Evolutionary conservation across 2,113 vertebrate genomes (phyloP).

Genomic region (Neotragus pygmaeus): DNA sequence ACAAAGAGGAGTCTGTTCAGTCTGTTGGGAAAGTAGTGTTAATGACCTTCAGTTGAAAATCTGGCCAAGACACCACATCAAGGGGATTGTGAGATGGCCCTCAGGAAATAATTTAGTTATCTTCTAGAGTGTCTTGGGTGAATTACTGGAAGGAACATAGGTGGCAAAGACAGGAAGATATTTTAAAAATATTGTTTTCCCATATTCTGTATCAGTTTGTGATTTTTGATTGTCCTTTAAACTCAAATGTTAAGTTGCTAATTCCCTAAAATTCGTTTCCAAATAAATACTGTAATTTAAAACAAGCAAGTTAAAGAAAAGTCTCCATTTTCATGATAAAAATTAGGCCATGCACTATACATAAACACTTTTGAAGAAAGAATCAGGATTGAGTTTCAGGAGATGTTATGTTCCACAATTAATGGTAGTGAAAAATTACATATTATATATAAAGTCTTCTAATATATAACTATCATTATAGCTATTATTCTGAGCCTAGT

Average conservation of each 20-base stretch:
- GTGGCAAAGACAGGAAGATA: neutral
- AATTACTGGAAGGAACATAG: neutral
- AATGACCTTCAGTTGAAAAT: neutral
- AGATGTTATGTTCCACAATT: conserved; percentile 34
- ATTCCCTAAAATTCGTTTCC: conserved; percentile 44
- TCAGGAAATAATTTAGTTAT: neutral
- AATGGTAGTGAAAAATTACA: conserved; percentile 30
- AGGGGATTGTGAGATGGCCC: neutral
- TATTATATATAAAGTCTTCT: conserved; percentile 29
- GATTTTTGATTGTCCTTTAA: conserved; percentile 44
- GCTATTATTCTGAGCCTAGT: conserved; percentile 22
- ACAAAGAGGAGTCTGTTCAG: neutral
- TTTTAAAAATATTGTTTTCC: neutral
- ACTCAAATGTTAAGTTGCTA: conserved; percentile 42
- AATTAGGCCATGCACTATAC: conserved; percentile 49
- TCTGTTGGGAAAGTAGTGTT: neutral
- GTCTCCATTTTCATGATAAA: conserved; percentile 38
- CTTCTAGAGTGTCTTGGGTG: neutral
- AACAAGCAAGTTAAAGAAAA: neutral
- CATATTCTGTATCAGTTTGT: neutral
- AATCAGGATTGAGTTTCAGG: conserved; percentile 19
- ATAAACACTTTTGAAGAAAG: conserved; percentile 34
- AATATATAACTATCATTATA: conserved; percentile 20
- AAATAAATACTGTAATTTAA: conserved; percentile 57
- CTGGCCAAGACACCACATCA: neutral